These are phyloP conservation scores for Drosophila kambysellisi DNA, from an alignment of 2,888 invertebrate species.

Conservation along the genomic window DNA sequence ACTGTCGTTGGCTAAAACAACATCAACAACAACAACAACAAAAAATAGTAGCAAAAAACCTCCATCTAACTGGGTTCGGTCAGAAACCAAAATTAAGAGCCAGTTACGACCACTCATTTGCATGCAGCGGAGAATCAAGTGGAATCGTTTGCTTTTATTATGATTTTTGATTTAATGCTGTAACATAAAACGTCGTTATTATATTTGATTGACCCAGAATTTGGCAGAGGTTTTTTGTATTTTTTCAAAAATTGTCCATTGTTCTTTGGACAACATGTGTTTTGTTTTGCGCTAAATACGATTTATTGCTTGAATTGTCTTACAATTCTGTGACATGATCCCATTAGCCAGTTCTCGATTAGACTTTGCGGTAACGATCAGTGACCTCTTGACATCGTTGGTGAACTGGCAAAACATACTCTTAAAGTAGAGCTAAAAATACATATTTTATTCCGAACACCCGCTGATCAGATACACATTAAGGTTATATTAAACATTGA, in stretches of 20 bases:
- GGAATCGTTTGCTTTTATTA: constrained; percentile 58
- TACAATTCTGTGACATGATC: constrained; percentile 58
- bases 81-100: constrained; percentile 52
- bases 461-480: background rate
- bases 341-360: constrained; percentile 25
- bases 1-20: constrained; percentile 22
- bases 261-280: constrained; percentile 51
- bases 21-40: constrained; percentile 5
- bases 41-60: constrained; percentile 13
- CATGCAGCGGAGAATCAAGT: constrained; percentile 55
- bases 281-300: constrained; percentile 44
- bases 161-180: constrained; percentile 63
- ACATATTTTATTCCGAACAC: background rate
- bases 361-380: constrained; percentile 41
- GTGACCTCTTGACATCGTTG: constrained; percentile 55
- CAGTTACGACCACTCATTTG: constrained; percentile 69
- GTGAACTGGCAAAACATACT: background rate
- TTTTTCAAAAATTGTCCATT: constrained; percentile 34
- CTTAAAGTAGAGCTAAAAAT: background rate
- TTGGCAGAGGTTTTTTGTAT: constrained; percentile 14
- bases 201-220: constrained; percentile 73
- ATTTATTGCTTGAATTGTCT: constrained; percentile 63
- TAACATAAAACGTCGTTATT: constrained; percentile 62
- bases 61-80: constrained; percentile 58
- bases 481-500: background rate